Evolutionary conservation across 2,797 vertebrate species (phyloP).

Genomic region (Sebastes flavidus): DNA sequence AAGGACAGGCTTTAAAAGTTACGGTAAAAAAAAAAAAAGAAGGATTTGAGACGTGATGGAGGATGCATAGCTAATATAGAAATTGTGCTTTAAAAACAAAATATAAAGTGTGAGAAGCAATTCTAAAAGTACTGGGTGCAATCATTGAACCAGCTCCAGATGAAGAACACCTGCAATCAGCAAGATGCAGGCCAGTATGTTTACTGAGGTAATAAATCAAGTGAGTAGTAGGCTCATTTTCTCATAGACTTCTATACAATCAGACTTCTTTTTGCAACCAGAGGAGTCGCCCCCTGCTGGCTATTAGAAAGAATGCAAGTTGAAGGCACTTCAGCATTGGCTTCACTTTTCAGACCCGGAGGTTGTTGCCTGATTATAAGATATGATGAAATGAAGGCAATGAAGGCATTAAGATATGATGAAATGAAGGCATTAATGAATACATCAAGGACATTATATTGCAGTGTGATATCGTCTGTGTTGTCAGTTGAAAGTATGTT

Average conservation of each 20-base stretch:
- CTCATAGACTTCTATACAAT: too few species aligned
- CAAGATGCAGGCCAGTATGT: too few species aligned
- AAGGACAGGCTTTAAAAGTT: constrained; percentile 1
- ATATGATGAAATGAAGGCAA: background rate
- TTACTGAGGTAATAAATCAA: too few species aligned
- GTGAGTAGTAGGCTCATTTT: too few species aligned
- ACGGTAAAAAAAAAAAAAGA: background rate
- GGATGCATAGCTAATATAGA: background rate
- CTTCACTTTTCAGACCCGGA: too few species aligned
- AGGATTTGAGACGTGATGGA: background rate
- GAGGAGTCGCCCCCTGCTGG: too few species aligned
- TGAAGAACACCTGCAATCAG: background rate
- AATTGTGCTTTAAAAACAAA: background rate
- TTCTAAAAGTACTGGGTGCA: background rate
- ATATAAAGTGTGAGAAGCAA: background rate
- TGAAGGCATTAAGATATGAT: background rate
- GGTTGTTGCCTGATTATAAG: background rate
- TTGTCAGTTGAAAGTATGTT: background rate
- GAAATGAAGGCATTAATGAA: background rate
- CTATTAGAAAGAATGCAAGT: too few species aligned
- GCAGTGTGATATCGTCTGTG: background rate
- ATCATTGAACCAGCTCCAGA: background rate
- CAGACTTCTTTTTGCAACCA: too few species aligned
- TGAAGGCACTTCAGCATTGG: too few species aligned
- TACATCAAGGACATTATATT: background rate